Evolutionary conservation across 2,888 invertebrate species (phyloP).

Genomic region (Ophion obscuratus): DNA sequence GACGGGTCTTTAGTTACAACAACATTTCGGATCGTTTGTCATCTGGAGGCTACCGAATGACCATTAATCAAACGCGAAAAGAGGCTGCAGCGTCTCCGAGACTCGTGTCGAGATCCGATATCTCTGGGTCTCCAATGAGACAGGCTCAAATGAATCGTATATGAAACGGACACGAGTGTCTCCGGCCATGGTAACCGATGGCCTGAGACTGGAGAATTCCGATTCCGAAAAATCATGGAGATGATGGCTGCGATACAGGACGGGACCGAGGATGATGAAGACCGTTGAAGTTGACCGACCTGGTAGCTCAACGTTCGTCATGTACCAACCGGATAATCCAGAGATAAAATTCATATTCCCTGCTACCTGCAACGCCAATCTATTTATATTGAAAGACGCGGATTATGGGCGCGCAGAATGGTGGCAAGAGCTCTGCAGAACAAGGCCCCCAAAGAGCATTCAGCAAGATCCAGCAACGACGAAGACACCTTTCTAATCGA

Average conservation of each 20-base stretch:
- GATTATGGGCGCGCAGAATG: background rate
- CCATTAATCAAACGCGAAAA: too few relatives aligned
- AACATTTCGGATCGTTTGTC: background rate
- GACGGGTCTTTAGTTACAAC: background rate
- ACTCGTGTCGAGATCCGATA: too few relatives aligned
- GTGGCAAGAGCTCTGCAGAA: background rate
- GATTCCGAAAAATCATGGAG: too few relatives aligned
- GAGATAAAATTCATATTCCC: constrained; percentile 16
- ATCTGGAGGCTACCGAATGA: background rate
- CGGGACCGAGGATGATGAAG: too few relatives aligned
- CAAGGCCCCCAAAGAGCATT: background rate
- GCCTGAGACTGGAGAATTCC: too few relatives aligned
- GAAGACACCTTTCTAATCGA: constrained; percentile 72
- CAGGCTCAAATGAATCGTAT: too few relatives aligned
- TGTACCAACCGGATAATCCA: constrained; percentile 42
- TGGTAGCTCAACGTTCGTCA: constrained; percentile 42
- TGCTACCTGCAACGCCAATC: background rate
- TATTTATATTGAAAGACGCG: background rate
- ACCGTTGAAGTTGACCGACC: too few relatives aligned
- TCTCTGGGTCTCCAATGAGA: too few relatives aligned
- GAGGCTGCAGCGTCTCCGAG: too few relatives aligned
- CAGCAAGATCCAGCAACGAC: constrained; percentile 27
- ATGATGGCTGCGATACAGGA: too few relatives aligned
- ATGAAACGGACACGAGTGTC: too few relatives aligned
- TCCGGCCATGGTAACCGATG: too few relatives aligned